Base-by-base conservation (phyloP, 1,140 invertebrate genomes). In the Rhynchophorus ferrugineus region DNA sequence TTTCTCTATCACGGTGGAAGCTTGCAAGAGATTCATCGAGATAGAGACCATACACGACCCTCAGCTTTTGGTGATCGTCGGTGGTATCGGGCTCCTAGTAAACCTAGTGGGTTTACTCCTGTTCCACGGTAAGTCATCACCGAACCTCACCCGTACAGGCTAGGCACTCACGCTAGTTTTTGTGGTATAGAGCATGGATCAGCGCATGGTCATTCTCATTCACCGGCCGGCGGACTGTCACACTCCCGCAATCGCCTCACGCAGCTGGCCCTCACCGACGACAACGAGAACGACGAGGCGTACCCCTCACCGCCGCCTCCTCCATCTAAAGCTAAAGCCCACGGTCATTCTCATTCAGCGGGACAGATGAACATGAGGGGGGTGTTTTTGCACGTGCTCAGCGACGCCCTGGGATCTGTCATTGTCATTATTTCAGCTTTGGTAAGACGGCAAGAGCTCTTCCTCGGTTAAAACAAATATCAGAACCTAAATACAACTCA, bases 331-430 rank as follows among this genome's bases (percentile, higher is more conserved):
- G 63, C 74, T 50, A 56, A 47, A 22, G 54, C 37, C 9, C 69
- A 67, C 44, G 66, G 63, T 22, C 79, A 83, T 56, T 70, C 72
- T 2, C 79, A 83, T 57, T 34, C 34, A 11, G 75, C 85, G 0
- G 81, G 81, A 18, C 87, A 95, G 64, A 87, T 99, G 84, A 99
- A 99, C 67, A 98, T 98, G 89, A 78, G 87, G 41, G 95, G 93
- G 13, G 96, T 98, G 1, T 99, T 98, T 69, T 76, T 99, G 36
- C 97, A 99, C 72, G 87, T 99, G 3, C 68, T 99, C 3, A 95
- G 94, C 18, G 96, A 99, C 75, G 95, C 95, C 17, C 72, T 97
- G 29, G 89, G 89, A 39, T 99, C 96, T 2, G 84, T 99, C 0
- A 95, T 99, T 68, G 97, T 99, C 3, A 88, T 99, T 17, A 84